Base-by-base conservation (phyloP, 2,888 invertebrate species). In the Mesorhabditis spiculigera region DNA sequence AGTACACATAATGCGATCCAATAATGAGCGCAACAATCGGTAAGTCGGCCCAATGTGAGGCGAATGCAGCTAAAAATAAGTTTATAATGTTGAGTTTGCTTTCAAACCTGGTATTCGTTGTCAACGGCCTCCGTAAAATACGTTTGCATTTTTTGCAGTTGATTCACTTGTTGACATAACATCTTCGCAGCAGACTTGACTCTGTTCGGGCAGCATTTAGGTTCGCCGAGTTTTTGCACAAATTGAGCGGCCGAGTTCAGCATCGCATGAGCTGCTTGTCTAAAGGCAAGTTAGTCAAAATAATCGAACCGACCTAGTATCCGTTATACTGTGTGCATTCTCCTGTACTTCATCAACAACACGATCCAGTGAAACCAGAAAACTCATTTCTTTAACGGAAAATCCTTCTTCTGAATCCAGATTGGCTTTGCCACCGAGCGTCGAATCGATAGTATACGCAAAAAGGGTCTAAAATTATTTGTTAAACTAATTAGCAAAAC, bases 391-490 rank as follows among this genome's bases (percentile, higher is more conserved):
- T 2, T 50, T n/a, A n/a, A 10, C n/a, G 10, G 58, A 50, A 28
- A 28, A 28, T 28, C 28, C 28, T 28, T 28, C 28, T 28, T 28
- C 28, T 28, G 28, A 28, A 28, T 28, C 28, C 28, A 28, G 28
- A 28, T 28, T 28, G 28, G 28, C 28, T 28, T 28, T 28, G 28
- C 28, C 28, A 28, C 28, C 28, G 28, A 28, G 28, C 28, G 28
- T 28, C 28, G 28, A 28, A 28, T 28, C 28, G 28, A n/a, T 13
- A 13, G 58, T 50, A n/a, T n/a, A 50, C n/a, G 58, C 8, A n/a
- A 50, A 50, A 50, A 50, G 58, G n/a, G 58, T 50, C 58, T 50
- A 50, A 50, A 50, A 50, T 50, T 50, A 50, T 50, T 50, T 10
- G n/a, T 2, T 50, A 28, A 28, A 28, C 28, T 28, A 28, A 28